Base-by-base conservation (phyloP, 53 echinoderm and acorn worm genomes). In the Paracentrotus lividus region DNA sequence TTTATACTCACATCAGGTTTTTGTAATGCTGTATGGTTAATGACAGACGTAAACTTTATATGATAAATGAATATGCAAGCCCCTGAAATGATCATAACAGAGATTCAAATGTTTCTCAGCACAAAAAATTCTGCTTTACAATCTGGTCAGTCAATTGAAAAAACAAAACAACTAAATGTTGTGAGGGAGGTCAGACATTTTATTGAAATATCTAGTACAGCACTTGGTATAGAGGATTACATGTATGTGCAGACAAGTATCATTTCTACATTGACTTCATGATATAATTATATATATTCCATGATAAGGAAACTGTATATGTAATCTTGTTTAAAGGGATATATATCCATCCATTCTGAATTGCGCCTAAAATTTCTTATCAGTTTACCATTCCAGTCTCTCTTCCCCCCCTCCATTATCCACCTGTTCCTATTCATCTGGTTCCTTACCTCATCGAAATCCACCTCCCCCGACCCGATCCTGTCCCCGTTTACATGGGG, bases 381-480 rank as follows among this genome's bases (percentile, higher is more conserved):
- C 72, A 72, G 38, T 72, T 38, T 21, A 38, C 69, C 69, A 40
- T 36, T 0, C 29, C 4, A 72, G 38, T 72, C 36, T 40, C 57
- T 72, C 40, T 7, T 32, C 18, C 4, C 18, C 88, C 56, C 40
- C 88, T 32, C 53, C 34, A n/a, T 1, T 9, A 36, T 26, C 88
- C 88, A 88, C 88, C 88, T 88, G 88, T 88, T 88, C 53, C 26
- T 58, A 16, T 34, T 88, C 38, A 56, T 55, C 58, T 88, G 54
- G 88, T 33, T 33, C 58, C 88, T 31, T 53, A 88, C 88, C 56
- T 58, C 23, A 34, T 6, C 23, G 38, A 88, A 88, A 56, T 88
- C 88, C 56, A 88, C 88, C 90, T 57, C 68, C 42, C 90, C 90
- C 23, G n/a, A 45, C 64, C 90, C 24, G 27, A 42, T 49, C 66